Conservation (phyloP, 35 echinoderm and acorn worm species). For the Patiria miniata region DNA sequence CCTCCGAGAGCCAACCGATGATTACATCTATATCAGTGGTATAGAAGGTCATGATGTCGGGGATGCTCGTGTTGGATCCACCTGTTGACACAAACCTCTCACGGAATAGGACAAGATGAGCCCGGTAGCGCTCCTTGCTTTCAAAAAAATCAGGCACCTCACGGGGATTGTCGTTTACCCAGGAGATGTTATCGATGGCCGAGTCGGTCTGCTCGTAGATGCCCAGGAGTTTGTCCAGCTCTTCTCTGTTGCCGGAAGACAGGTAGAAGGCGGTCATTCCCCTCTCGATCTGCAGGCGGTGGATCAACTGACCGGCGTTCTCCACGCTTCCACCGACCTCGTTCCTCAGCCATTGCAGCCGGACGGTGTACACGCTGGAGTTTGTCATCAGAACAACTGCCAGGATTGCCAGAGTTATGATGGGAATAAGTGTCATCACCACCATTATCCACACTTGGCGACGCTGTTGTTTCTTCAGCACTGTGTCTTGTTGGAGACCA, state of each 20-base stretch:
- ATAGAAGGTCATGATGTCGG: slow-evolving; percentile 34
- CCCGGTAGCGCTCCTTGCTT: not conserved
- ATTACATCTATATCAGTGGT: slow-evolving; percentile 28
- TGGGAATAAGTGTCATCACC: not conserved
- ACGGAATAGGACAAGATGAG: slow-evolving; percentile 19
- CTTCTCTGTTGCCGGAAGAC: not conserved
- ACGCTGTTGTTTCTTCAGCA: not conserved
- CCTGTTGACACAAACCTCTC: not conserved
- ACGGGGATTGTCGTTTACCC: not conserved
- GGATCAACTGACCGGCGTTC: slow-evolving; percentile 19
- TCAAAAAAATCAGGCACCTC: not conserved
- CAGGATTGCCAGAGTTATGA: not conserved
- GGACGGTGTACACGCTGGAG: not conserved
- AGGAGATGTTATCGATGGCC: not conserved
- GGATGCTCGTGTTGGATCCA: not conserved
- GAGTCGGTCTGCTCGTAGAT: not conserved
- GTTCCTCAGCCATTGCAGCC: not conserved
- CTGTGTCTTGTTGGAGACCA: too few relatives aligned
- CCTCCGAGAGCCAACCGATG: slow-evolving; percentile 27
- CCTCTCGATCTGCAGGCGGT: slow-evolving; percentile 37
- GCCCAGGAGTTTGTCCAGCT: not conserved
- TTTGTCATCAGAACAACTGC: not conserved
- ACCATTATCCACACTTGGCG: not conserved
- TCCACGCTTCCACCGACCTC: not conserved
- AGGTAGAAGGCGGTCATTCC: slow-evolving; percentile 25